Base-by-base conservation (phyloP, 2,888 invertebrate genomes). In the Drosophila stalkeri region DNA sequence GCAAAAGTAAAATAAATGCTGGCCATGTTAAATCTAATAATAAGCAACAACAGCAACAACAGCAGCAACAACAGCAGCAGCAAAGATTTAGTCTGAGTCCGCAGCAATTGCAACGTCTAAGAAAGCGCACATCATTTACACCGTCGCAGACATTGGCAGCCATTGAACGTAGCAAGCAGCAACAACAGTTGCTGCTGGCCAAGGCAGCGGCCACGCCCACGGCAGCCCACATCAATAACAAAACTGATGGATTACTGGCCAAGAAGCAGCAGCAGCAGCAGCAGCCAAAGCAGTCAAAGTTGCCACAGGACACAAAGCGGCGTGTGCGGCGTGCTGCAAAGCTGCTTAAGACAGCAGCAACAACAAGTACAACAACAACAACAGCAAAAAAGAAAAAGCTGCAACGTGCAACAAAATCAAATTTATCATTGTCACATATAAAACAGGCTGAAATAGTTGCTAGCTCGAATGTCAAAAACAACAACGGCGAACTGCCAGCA, bases 361-460 rank as follows among this genome's bases (percentile, higher is more conserved):
- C 82, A 85, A 72, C 20, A 49, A 52, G 80, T 82, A 72, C 20
- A 63, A 56, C 82, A 85, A 72, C 23, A 33, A 51, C 87, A 82
- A 71, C 33, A 35, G 55, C 31, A 35, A 63, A 20, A 44, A 66
- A 69, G 72, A 75, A 73, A 75, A 60, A 77, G 80, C 79, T 83
- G 82, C 80, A 78, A 52, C 71, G 77, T 81, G 74, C 80, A 82
- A 70, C 81, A 82, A 82, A 90, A 84, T 89, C 91, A 89, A 90
- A 92, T 92, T 92, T 92, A 92, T 92, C 92, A 92, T 89, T 91
- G 91, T 91, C 92, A 82, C 82, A 81, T 81, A 79, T 72, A 86
- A 83, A 67, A 60, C 57, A 64, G 82, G 71, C 66, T 62, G 75
- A 62, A 80, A 70, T 67, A 68, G 81, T 72, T 72, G 70, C 68